Evolutionary conservation across 2,113 vertebrate genomes (phyloP).

Genomic region (Anolis sagrei): DNA sequence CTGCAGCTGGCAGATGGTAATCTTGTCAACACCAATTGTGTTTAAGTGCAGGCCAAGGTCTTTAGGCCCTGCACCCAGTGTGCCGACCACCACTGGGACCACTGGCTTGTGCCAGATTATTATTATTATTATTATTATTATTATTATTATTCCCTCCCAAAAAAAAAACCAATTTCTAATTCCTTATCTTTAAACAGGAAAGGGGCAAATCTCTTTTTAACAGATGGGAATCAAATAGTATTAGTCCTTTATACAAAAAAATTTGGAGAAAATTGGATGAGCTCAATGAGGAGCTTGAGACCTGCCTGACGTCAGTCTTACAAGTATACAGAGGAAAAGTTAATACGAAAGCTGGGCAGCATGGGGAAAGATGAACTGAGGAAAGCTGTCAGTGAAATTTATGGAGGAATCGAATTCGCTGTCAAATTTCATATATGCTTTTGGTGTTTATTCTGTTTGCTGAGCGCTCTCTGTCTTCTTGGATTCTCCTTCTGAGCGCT

Average conservation of each 20-base stretch:
- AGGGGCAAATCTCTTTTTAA: not conserved
- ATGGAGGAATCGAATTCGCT: not conserved
- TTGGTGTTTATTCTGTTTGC: not conserved
- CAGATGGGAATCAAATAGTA: constrained; percentile 31
- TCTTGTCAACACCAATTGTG: too few relatives aligned
- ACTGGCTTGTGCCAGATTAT: too few relatives aligned
- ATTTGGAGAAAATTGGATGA: not conserved
- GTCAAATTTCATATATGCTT: not conserved
- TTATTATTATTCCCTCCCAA: too few relatives aligned
- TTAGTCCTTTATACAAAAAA: constrained; percentile 23
- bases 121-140: too few relatives aligned
- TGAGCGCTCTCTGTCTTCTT: not conserved
- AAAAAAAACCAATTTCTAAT: not conserved
- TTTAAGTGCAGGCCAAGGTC: too few relatives aligned
- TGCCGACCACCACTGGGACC: too few relatives aligned
- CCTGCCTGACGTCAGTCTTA: constrained; percentile 50
- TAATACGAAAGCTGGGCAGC: not conserved
- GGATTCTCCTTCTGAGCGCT: not conserved
- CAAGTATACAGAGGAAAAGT: constrained; percentile 18
- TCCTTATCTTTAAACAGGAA: constrained; percentile 18
- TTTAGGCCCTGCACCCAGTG: too few relatives aligned
- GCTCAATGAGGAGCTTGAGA: constrained; percentile 9
- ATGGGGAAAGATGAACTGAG: constrained; percentile 6
- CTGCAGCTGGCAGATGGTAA: too few relatives aligned
- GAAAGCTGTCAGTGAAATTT: constrained; percentile 20